A percentile compares a stretch with the other conserved stretches of the same genome.
Conservation (phyloP, 2,797 vertebrate species). For the Spatula clypeata region DNA sequence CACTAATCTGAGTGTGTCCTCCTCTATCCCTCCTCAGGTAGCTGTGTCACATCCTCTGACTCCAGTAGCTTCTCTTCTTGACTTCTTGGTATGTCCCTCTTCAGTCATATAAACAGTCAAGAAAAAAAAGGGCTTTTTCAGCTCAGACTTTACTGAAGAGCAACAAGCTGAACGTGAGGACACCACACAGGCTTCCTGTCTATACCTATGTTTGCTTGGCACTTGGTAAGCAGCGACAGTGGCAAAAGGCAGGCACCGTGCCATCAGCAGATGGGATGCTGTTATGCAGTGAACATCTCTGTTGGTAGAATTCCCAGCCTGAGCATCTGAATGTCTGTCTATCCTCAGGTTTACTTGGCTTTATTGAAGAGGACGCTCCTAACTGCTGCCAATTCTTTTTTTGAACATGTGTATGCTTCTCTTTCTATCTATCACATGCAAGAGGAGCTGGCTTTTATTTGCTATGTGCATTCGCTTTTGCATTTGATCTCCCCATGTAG, state of each 20-base stretch:
- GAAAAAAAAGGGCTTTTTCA: background rate
- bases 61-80: background rate
- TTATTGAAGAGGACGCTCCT: background rate
- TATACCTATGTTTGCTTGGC: conserved; percentile 36
- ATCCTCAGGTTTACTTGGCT: conserved; percentile 57
- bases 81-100: background rate
- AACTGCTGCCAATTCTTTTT: conserved; percentile 35
- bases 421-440: background rate
- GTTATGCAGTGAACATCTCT: background rate
- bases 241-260: conserved; percentile 33
- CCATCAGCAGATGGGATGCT: conserved; percentile 52
- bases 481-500: background rate
- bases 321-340: conserved; percentile 57
- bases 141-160: background rate
- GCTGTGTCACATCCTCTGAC: background rate
- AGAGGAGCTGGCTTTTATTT: conserved; percentile 25
- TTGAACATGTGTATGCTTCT: conserved; percentile 41
- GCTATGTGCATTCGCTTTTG: background rate
- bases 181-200: background rate
- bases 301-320: conserved; percentile 45
- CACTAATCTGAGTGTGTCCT: background rate
- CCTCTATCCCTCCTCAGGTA: background rate
- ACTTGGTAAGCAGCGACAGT: background rate
- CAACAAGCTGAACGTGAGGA: background rate
- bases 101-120: background rate